Percentiles rank a stretch among this genome's conserved stretches.
phyloP scores from a whole-genome alignment of 2,113 vertebrate species.

The Malurus melanocephalus region DNA sequence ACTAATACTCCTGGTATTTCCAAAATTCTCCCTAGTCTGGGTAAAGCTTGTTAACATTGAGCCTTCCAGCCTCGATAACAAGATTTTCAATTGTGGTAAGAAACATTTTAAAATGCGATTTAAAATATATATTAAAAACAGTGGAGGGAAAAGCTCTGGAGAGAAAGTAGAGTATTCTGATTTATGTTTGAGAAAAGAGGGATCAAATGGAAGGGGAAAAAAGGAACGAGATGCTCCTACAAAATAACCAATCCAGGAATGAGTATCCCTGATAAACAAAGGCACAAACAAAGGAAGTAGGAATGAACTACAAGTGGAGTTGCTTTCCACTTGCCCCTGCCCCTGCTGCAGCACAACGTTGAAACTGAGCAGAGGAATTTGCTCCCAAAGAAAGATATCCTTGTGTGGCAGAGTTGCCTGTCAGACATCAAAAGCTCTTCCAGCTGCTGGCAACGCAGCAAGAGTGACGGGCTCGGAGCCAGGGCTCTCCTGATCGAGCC shows the following conservation, averaged over 20 bases:
- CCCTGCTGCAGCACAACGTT: background rate
- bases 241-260: background rate
- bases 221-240: background rate
- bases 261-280: background rate
- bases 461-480: background rate
- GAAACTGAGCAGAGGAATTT: background rate
- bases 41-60: background rate
- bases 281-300: background rate
- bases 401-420: background rate
- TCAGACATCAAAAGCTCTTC: background rate
- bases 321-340: background rate
- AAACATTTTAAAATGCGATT: background rate
- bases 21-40: background rate
- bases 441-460: background rate
- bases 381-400: background rate
- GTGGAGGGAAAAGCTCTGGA: background rate
- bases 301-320: background rate
- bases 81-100: background rate
- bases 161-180: background rate
- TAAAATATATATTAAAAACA: background rate
- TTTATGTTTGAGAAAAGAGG: slow-evolving; percentile 1
- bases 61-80: background rate
- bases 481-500: background rate
- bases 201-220: background rate
- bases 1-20: background rate